Evolutionary conservation across 2,888 invertebrate genomes (phyloP), one percentile per base, ranked within the genome.

Genomic region (Diarsia dahlii): DNA sequence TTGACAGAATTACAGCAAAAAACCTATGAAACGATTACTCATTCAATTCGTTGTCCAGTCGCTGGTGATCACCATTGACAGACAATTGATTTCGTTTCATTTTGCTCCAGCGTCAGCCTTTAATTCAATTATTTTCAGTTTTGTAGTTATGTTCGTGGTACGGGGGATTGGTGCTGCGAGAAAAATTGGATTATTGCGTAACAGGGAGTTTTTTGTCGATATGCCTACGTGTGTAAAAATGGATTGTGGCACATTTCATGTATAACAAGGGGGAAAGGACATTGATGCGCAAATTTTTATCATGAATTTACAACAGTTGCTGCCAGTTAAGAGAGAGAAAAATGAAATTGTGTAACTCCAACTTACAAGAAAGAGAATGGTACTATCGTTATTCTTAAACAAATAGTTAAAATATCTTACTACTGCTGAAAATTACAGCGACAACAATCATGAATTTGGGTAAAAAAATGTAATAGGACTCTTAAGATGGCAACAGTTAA

Each of bases 41-140:
- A 69, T 64, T 64, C 71, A 46, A 64, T 81, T 77, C 58, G 8
- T 34, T 65, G 66, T 70, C 68, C 48, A 79, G 75, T 78, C 56
- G 71, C 74, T 80, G 28, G 18, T 62, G 79, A 82, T 75, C 70
- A 63, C 76, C 34, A 80, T 58, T 75, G 74, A 64, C 74, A 64
- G 76, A 83, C 74, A 83, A 83, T 84, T 83, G 84, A 72, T 83
- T 73, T 72, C 39, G 23, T 70, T 52, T 48, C 63, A 80, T 71
- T 71, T 80, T 66, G 84, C 34, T 28, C 60, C 71, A 28, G 66
- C 84, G 80, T 48, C 67, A 48, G 76, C 23, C 67, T 80, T 80
- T 80, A 80, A 84, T 86, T 83, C 77, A 56, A 80, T 86, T 80
- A 63, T 73, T 75, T 77, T 67, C 74, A 66, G 74, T 76, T 82